Percentiles rank a stretch among this genome's conserved stretches.
These are phyloP conservation scores for Agapornis roseicollis DNA, from an alignment of 2,113 vertebrate species.

Conservation along the genomic window DNA sequence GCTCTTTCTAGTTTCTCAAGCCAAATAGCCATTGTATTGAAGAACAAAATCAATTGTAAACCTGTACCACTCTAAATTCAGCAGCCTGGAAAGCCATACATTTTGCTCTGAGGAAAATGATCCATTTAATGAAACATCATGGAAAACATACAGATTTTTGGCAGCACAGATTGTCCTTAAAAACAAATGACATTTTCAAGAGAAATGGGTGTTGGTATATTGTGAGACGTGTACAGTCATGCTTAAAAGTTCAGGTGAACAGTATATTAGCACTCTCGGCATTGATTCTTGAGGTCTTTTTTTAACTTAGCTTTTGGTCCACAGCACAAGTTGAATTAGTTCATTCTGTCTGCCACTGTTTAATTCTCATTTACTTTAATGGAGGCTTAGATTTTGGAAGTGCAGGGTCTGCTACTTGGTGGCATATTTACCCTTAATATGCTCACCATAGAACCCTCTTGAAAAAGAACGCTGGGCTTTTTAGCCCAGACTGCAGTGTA, in stretches of 20 bases:
- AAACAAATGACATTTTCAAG: conserved; percentile 17
- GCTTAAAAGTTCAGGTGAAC: not conserved
- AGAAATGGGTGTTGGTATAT: not conserved
- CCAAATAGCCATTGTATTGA: not conserved
- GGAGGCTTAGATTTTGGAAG: not conserved
- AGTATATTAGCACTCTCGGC: not conserved
- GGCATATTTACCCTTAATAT: not conserved
- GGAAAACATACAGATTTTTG: not conserved
- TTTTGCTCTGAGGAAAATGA: not conserved
- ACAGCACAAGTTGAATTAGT: not conserved
- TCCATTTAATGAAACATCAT: not conserved
- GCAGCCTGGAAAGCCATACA: not conserved
- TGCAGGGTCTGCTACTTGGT: not conserved
- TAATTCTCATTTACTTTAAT: not conserved
- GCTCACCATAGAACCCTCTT: not conserved
- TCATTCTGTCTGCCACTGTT: not conserved
- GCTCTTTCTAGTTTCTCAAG: not conserved
- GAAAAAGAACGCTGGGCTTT: not conserved
- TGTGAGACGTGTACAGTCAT: not conserved
- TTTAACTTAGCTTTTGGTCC: not conserved
- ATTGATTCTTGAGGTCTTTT: not conserved
- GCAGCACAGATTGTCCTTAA: not conserved
- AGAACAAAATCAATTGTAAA: not conserved
- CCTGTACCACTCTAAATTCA: not conserved
- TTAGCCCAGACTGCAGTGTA: not conserved